A percentile compares a stretch with the other conserved stretches of the same genome.
phyloP scores from a whole-genome alignment of 64 coral and sea anemone species.

The Montipora capricornis region DNA sequence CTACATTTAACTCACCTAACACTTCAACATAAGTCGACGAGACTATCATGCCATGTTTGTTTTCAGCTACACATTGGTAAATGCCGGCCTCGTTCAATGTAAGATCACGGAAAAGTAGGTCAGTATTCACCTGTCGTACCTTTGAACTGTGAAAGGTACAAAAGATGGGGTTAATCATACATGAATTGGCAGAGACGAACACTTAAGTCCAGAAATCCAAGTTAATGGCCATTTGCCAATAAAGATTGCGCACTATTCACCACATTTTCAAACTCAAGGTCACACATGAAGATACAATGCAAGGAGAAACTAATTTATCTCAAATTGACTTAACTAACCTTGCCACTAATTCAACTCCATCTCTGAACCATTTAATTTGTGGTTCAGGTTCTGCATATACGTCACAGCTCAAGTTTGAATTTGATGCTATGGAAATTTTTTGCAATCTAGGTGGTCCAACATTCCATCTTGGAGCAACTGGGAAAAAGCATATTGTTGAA shows the following conservation, averaged over 20 bases:
- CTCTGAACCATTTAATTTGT: conserved; percentile 5
- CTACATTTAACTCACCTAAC: background rate
- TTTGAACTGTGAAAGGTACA: background rate
- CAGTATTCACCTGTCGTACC: background rate
- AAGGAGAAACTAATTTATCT: no score
- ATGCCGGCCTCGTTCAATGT: background rate
- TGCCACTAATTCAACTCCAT: background rate
- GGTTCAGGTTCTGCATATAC: no score
- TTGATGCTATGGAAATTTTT: background rate
- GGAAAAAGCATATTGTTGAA: background rate
- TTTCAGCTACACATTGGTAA: conserved; percentile 65
- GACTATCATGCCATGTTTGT: conserved; percentile 33
- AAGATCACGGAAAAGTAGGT: background rate
- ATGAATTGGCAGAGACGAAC: no score
- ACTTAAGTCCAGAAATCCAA: no score
- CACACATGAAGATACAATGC: no score
- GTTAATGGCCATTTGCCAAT: no score
- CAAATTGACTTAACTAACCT: conserved; percentile 2
- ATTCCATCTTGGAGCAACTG: conserved; percentile 51
- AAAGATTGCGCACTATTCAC: no score
- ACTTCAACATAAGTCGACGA: conserved; percentile 32
- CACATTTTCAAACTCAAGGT: no score
- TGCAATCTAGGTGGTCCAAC: background rate
- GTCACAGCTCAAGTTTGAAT: no score
- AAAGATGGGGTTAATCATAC: no score